A percentile compares a stretch with the other conserved stretches of the same genome.
phyloP scores from a whole-genome alignment of 2,797 vertebrate species.

The Sphaeramia orbicularis region DNA sequence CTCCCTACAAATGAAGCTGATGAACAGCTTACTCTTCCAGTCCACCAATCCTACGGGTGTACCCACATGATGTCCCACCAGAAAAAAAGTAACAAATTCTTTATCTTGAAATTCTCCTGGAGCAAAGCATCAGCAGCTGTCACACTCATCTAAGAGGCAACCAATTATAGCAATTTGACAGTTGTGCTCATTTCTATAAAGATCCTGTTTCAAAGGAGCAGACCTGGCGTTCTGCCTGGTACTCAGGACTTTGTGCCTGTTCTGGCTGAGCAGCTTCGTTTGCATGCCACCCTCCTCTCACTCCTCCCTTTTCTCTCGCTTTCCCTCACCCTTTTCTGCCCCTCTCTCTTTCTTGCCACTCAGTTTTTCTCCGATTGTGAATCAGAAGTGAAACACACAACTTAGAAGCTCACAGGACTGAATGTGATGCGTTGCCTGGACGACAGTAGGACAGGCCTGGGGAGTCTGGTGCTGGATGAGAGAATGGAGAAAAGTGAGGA shows the following conservation, averaged over 20 bases:
- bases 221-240: slow-evolving; percentile 41
- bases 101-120: slow-evolving; percentile 3
- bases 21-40: slow-evolving; percentile 27
- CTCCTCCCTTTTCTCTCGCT: background rate
- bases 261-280: slow-evolving; percentile 47
- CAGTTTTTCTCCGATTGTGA: slow-evolving; percentile 43
- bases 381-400: slow-evolving; percentile 66
- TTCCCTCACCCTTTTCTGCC: background rate
- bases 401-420: slow-evolving; percentile 61
- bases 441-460: slow-evolving; percentile 55
- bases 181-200: slow-evolving; percentile 49
- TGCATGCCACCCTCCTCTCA: slow-evolving; percentile 35
- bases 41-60: slow-evolving; percentile 3
- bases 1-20: slow-evolving; percentile 50
- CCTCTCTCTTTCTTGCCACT: slow-evolving; percentile 12
- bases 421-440: slow-evolving; percentile 66
- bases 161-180: slow-evolving; percentile 58
- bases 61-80: slow-evolving; percentile 24
- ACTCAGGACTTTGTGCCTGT: slow-evolving; percentile 40
- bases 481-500: slow-evolving; percentile 58
- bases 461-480: slow-evolving; percentile 56
- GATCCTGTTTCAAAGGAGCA: slow-evolving; percentile 48
- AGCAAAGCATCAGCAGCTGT: slow-evolving; percentile 47
- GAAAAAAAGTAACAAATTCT: background rate
- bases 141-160: slow-evolving; percentile 41